Base-by-base conservation (phyloP, 1,140 invertebrate genomes). In the Heterodera schachtii region DNA sequence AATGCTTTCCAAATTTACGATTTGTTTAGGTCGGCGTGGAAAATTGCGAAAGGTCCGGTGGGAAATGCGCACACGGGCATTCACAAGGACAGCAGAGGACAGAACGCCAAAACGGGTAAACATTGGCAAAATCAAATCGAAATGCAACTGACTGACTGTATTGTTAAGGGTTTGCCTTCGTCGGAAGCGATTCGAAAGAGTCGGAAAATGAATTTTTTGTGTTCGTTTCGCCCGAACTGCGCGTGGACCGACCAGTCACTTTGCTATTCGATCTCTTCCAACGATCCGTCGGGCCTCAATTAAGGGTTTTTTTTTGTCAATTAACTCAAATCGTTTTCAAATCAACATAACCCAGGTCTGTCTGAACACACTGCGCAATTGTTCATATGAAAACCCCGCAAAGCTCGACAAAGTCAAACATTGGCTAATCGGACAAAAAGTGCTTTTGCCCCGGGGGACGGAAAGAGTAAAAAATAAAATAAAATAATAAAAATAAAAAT, bases 211-310 rank as follows among this genome's bases (percentile, higher is more conserved):
- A 82, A 77, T 83, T 86, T 16, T 86, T 86, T 69, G 85, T 86
- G 41, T 73, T 86, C 8, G 85, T 86, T 47, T 86, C 85, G n/a
- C 43, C 84, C 16, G 16, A 43, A 13, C 77, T 86, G 46, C 16
- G 46, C 13, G 44, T 80, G 8, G 49, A 79, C 16, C 75, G 87
- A 57, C 70, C 80, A 6, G 70, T 84, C 31, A 52, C 80, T 16
- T 71, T 86, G 46, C 75, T 84, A 19, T 86, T 86, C 70, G 85
- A 86, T 69, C 71, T 86, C 11, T 86, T 84, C 75, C 85, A 87
- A 66, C 85, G 85, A 6, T 86, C 85, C 19, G 73, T 84, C 9
- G 85, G 85, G 44, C 86, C 86, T 71, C 77, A 85, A 43, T 73
- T 86, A 13, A 87, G 83, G 75, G 85, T 86, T 41, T 44, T 43